These are phyloP conservation scores for Drosophila parthenogenetica DNA, from an alignment of 2,888 invertebrate genomes.

Conservation along the genomic window DNA sequence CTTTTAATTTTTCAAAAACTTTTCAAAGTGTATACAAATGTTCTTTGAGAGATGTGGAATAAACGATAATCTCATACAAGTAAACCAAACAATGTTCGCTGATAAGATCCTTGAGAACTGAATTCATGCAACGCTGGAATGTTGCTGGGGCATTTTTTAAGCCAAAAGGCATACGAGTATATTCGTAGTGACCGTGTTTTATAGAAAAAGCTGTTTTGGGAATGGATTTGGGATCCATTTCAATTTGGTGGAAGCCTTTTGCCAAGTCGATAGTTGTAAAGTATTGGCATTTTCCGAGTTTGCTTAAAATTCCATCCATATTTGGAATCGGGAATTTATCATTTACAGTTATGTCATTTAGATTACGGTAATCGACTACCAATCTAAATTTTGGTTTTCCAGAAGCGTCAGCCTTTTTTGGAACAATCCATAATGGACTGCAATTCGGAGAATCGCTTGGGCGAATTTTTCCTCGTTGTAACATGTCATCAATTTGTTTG, in stretches of 20 bases:
- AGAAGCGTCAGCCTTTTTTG: neutral
- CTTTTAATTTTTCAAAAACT: conserved; percentile 2
- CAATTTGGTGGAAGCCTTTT: neutral
- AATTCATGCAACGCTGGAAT: neutral
- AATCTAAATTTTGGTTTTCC: neutral
- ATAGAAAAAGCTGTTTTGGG: too few relatives aligned
- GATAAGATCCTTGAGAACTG: neutral
- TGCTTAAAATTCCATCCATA: too few relatives aligned
- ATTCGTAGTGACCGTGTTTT: neutral
- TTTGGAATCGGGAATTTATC: neutral
- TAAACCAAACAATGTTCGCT: conserved; percentile 4
- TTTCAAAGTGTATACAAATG: neutral
- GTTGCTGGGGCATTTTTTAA: neutral
- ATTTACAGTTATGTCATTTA: conserved; percentile 2
- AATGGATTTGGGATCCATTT: conserved; percentile 6
- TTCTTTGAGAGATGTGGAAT: neutral
- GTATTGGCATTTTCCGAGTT: too few relatives aligned
- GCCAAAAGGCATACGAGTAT: neutral
- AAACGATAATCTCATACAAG: neutral
- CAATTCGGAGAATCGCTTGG: neutral
- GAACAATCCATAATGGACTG: conserved; percentile 1
- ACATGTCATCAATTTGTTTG: too few relatives aligned
- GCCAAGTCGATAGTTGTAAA: too few relatives aligned
- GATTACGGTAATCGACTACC: neutral
- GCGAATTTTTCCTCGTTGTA: neutral